Base-by-base conservation (phyloP, 1,140 invertebrate genomes). In the Panonychus citri region DNA sequence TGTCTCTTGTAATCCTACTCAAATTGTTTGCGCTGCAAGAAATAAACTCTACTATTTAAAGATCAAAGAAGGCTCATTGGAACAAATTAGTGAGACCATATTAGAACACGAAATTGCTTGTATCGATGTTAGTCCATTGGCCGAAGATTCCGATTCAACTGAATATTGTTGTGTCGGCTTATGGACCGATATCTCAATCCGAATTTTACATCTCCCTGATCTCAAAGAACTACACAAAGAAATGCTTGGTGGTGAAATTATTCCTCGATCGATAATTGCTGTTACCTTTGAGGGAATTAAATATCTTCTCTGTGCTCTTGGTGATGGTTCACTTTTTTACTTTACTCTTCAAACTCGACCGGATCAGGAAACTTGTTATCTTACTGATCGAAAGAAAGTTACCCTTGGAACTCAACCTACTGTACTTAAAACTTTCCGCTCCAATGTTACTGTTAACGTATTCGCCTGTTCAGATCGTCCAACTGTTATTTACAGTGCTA, bases 381-480 rank as follows among this genome's bases (percentile, higher is more conserved):
- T 91, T 5, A 74, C 76, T 3, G 85, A 90, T 59, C 84, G 81
- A 65, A 91, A 91, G 65, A 84, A 84, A 66, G 85, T 96, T 17
- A 94, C 89, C 0, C 73, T 98, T 4, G 94, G 93, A 30, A 98
- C 93, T 0, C 91, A 97, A 68, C 93, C 94, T 3, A 96, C 90
- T 1, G 82, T 89, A 42, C 72, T 98, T 55, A 76, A 81, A 61
- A 89, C 85, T 19, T 98, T 98, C 66, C 77, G 80, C 60, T 91
- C 90, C 3, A 73, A 88, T 48, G 83, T 85, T 10, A 91, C 88
- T 0, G 90, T 83, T 17, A 97, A 96, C 72, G 89, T 99, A 3
- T 98, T 99, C 73, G 94, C 91, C 13, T 98, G 94, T 67, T 95
- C 89, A 1, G 93, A 99, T 70, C 76, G 93, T 51, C 94, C 94